Percentiles rank a stretch among this genome's conserved stretches.
These are phyloP conservation scores for Echinometra lucunter DNA, from an alignment of 53 echinoderm and acorn worm species.

Conservation along the genomic window DNA sequence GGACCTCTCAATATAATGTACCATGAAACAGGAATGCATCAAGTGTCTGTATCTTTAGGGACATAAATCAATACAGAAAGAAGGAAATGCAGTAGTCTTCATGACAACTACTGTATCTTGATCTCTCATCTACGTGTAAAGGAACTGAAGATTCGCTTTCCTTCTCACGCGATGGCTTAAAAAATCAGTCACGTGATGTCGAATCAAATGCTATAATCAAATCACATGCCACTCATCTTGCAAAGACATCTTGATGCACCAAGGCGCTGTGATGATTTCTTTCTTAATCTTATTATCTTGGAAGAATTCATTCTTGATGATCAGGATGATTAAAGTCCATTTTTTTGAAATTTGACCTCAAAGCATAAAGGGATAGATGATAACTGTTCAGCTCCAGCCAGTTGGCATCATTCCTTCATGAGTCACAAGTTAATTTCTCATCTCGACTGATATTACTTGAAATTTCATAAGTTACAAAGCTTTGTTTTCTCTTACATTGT, in stretches of 20 bases:
- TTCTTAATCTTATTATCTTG: not conserved
- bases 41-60: too few species aligned
- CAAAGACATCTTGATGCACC: too few species aligned
- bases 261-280: not conserved
- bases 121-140: not conserved
- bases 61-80: not conserved
- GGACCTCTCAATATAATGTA: too few species aligned
- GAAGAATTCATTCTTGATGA: not conserved
- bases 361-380: not conserved
- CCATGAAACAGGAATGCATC: too few species aligned
- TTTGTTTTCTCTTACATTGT: too few species aligned
- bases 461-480: not conserved
- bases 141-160: not conserved
- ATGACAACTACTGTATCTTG: not conserved
- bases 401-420: not conserved
- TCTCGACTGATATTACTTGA: not conserved
- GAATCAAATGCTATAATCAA: constrained; percentile 14
- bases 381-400: not conserved
- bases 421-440: not conserved
- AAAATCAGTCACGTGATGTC: not conserved
- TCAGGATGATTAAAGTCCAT: not conserved
- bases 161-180: not conserved
- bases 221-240: not conserved
- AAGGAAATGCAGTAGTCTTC: not conserved
- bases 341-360: not conserved